Base-by-base conservation (phyloP, 2,113 vertebrate genomes). In the Vulpes vulpes region DNA sequence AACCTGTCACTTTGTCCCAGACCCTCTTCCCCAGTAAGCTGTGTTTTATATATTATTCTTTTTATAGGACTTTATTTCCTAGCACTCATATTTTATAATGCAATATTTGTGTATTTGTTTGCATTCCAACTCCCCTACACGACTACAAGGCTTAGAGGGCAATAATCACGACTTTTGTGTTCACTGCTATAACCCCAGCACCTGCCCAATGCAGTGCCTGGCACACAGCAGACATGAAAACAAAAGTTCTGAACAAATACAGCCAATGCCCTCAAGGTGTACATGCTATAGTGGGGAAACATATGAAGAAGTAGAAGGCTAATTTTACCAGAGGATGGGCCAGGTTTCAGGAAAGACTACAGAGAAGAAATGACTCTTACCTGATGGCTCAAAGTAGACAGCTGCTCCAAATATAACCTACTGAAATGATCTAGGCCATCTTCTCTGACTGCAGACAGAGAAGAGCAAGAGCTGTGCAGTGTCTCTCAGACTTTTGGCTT, bases 1-100 rank as follows among this genome's bases (percentile, higher is more conserved):
- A 96, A 97, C 49, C 25, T 86, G 49, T 90, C 38, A 89, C 49
- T 91, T 92, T 49, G 9, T 79, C 49, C 57, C 78, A 95, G 71
- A 60, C 17, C 30, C 78, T 15, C 20, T 67, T 43, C 89, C 35
- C 23, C 60, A 59, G 53, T 79, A 96, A 85, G 69, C 65, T 67
- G 60, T 35, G 8, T 32, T 30, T 89, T 60, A 35, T 73, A 27
- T 97, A 86, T 88, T 93, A 71, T 84, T 93, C 64, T 85, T 95
- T 89, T 82, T 49, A 64, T 1, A 86, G 22, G 27, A 95, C 11
- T 74, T 91, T 30, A 86, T 38, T 97, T 90, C n/a, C 57, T 53
- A 91, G 51, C 35, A 87, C 30, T 94, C 59, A 64, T 16, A 89
- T 35, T 87, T 90, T 16, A 55, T n/a, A 85, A 89, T 62, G 53